A percentile compares a stretch with the other conserved stretches of the same genome.
phyloP scores from a whole-genome alignment of 2,888 invertebrate species.

The Acanthoscelides obtectus region DNA sequence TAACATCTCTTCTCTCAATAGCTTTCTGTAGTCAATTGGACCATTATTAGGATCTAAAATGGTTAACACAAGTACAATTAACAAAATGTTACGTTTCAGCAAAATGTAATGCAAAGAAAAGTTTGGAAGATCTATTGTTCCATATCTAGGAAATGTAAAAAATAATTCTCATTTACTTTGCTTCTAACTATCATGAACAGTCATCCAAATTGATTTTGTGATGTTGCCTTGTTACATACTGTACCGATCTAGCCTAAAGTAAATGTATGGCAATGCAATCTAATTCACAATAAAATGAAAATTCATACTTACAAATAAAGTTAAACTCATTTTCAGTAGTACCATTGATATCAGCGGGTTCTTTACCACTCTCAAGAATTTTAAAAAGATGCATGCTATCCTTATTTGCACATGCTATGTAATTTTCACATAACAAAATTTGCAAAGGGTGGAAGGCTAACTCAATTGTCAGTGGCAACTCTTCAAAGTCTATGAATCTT shows the following conservation, averaged over 20 bases:
- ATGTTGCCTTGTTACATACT: no score
- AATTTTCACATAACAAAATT: conserved; percentile 63
- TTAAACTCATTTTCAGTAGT: conserved; percentile 28
- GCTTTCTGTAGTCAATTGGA: conserved; percentile 40
- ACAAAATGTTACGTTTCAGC: no score
- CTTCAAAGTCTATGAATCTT: conserved; percentile 66
- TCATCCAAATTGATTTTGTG: no score
- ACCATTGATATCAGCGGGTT: conserved; percentile 20
- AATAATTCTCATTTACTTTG: no score
- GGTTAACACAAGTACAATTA: not conserved
- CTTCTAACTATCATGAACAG: no score
- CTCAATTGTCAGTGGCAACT: conserved; percentile 60
- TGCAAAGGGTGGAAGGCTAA: conserved; percentile 58
- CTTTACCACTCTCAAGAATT: conserved; percentile 35
- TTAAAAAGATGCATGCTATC: conserved; percentile 61
- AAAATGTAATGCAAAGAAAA: no score
- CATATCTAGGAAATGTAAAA: no score
- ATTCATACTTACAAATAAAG: conserved; percentile 36
- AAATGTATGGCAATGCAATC: not conserved
- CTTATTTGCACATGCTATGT: conserved; percentile 59
- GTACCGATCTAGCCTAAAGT: no score
- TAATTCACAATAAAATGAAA: no score
- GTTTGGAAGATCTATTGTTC: no score
- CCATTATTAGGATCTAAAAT: conserved; percentile 27
- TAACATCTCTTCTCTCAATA: conserved; percentile 36